Conservation (phyloP, 2,797 vertebrate genomes). For the Karalla daura region DNA sequence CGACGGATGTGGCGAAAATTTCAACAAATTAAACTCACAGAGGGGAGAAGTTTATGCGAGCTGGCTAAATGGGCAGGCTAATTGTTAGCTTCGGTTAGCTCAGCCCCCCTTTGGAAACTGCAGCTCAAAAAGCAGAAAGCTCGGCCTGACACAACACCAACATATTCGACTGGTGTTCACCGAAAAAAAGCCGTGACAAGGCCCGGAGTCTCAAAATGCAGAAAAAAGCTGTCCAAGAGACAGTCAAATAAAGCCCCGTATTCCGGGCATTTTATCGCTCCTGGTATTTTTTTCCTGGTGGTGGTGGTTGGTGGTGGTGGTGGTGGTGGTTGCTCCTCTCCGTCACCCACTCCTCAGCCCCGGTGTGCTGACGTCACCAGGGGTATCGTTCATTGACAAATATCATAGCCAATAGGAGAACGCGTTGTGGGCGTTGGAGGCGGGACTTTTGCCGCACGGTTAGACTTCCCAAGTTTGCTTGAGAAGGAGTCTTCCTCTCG, state of each 20-base stretch:
- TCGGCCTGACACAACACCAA: conserved; percentile 46
- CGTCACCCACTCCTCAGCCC: conserved; percentile 80
- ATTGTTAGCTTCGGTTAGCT: conserved; percentile 73
- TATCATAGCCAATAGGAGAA: conserved; percentile 54
- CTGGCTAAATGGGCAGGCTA: conserved; percentile 73
- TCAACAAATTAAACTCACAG: not conserved
- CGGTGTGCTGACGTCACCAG: conserved; percentile 73
- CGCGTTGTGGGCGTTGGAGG: conserved; percentile 33
- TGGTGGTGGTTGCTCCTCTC: conserved; percentile 71
- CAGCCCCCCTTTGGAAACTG: conserved; percentile 71
- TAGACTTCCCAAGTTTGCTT: conserved; percentile 70
- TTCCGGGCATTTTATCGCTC: conserved; percentile 67
- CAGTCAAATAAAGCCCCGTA: conserved; percentile 53
- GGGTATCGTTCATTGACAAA: conserved; percentile 65
- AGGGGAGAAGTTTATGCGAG: too few species aligned
- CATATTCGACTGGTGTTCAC: conserved; percentile 23
- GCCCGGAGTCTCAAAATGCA: conserved; percentile 12
- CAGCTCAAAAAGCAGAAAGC: conserved; percentile 59
- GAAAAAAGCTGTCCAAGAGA: conserved; percentile 35
- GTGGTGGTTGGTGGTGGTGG: conserved; percentile 66
- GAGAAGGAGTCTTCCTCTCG: conserved; percentile 62
- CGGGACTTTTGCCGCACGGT: conserved; percentile 23
- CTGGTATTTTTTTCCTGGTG: conserved; percentile 66
- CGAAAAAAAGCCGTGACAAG: not conserved
- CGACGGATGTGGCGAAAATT: too few species aligned